Evolutionary conservation across 2,797 vertebrate genomes (phyloP), one percentile per base, ranked within the genome.

Genomic region (Kryptolebias ocellatus): DNA sequence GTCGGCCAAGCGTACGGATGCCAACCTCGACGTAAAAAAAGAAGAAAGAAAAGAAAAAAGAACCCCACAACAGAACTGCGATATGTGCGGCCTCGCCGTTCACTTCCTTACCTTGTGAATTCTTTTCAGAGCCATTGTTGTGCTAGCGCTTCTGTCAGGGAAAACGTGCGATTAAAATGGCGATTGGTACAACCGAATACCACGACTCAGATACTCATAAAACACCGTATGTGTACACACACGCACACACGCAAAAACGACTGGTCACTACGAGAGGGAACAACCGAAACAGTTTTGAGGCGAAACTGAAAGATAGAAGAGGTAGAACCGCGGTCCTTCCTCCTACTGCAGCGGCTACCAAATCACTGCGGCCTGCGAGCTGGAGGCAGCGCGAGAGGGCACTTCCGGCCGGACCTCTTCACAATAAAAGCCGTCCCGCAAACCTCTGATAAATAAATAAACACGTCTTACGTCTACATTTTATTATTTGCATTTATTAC

Each of bases 91-190:
- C 91, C 90, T 92, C 65, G 81, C 15, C 80, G 83, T 69, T 84
- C 83, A 93, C 88, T 88, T 91, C 87, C 95, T 95, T 95, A 97
- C 95, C 96, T 96, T 96, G 92, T 97, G 95, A 95, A 97, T 97
- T 95, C 96, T 96, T 93, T 97, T 97, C 91, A 97, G 93, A 95
- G 96, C 96, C 96, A 97, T 96, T 95, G 95, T 95, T 95, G 94
- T 95, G 94, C 89, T 91, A 91, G 92, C 92, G 91, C 89, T 93
- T 92, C 91, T 92, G 93, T 93, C 94, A 93, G 92, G 84, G 92
- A 90, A 93, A 94, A 93, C 91, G 93, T 92, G 90, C 93, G 91
- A 86, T 92, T 93, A 92, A 94, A 94, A 94, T 90, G 90, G 87
- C 90, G 90, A 89, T 91, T 80, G 83, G 60, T 88, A 79, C 86